Percentiles rank a stretch among this genome's conserved stretches.
These are phyloP conservation scores for Tychaedon coryphoeus DNA, from an alignment of 2,113 vertebrate species.

Conservation along the genomic window DNA sequence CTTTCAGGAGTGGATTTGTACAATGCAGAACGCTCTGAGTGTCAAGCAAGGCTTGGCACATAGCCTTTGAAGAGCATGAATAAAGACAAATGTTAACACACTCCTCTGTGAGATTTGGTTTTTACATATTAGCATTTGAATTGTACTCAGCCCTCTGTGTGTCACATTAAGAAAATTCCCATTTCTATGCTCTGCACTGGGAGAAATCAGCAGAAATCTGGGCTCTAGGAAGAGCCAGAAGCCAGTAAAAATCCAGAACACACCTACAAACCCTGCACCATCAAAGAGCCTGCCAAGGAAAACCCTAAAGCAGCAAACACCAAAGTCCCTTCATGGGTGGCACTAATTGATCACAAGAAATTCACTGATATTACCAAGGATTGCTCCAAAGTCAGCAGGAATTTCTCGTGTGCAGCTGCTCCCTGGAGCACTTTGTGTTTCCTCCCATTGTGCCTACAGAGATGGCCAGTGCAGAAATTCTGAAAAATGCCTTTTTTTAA, in stretches of 20 bases:
- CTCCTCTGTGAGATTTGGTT: not conserved
- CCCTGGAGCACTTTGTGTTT: accelerated
- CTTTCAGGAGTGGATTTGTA: not conserved
- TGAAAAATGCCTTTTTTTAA: not conserved
- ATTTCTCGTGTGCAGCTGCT: not conserved
- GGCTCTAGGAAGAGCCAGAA: not conserved
- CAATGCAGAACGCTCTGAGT: not conserved
- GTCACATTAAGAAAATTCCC: not conserved
- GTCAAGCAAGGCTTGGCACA: not conserved
- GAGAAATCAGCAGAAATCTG: not conserved
- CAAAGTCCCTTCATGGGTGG: not conserved
- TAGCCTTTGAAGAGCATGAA: not conserved
- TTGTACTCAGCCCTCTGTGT: not conserved
- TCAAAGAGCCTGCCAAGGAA: not conserved
- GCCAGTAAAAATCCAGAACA: not conserved
- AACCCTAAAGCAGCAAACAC: not conserved
- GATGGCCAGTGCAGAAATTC: not conserved
- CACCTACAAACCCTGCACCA: not conserved
- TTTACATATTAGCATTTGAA: not conserved
- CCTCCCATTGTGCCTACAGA: not conserved
- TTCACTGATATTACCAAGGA: not conserved
- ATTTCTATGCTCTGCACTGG: not conserved
- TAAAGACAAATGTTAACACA: not conserved
- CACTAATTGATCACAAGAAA: accelerated
- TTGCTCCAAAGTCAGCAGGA: not conserved